These are phyloP conservation scores for Coleophora flavipennella DNA, from an alignment of 2,888 invertebrate genomes.

Conservation along the genomic window DNA sequence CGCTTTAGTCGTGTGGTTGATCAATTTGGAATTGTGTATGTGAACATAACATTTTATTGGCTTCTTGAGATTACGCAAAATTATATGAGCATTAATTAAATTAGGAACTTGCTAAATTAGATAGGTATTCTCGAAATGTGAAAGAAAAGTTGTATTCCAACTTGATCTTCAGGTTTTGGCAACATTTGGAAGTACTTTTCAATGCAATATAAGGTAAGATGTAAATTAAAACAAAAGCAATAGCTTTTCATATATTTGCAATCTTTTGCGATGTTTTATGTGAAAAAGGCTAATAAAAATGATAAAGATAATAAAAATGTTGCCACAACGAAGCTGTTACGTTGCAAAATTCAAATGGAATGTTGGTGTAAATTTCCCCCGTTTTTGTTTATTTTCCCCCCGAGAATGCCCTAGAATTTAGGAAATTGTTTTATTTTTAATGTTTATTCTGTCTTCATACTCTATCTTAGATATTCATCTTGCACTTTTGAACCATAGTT, in stretches of 20 bases:
- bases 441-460: constrained; percentile 46
- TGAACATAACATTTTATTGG: constrained; percentile 50
- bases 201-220: not conserved
- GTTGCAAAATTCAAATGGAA: constrained; percentile 75
- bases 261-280: not conserved
- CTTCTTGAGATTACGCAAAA: constrained; percentile 34
- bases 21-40: constrained; percentile 68
- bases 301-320: constrained; percentile 30
- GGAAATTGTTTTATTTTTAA: constrained; percentile 54
- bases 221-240: not conserved
- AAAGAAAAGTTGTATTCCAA: constrained; percentile 46
- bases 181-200: constrained; percentile 28
- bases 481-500: constrained; percentile 55
- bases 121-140: constrained; percentile 2
- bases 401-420: constrained; percentile 75
- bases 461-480: constrained; percentile 56
- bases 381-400: constrained; percentile 37
- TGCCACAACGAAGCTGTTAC: constrained; percentile 51
- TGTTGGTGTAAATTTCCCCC: constrained; percentile 75
- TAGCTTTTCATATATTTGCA: not conserved
- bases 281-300: not conserved
- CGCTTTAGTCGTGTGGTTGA: constrained; percentile 53
- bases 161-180: constrained; percentile 63
- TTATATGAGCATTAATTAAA: constrained; percentile 7
- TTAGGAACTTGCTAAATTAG: constrained; percentile 9